Conservation (phyloP, 2,797 vertebrate genomes). For the Spheniscus humboldti region DNA sequence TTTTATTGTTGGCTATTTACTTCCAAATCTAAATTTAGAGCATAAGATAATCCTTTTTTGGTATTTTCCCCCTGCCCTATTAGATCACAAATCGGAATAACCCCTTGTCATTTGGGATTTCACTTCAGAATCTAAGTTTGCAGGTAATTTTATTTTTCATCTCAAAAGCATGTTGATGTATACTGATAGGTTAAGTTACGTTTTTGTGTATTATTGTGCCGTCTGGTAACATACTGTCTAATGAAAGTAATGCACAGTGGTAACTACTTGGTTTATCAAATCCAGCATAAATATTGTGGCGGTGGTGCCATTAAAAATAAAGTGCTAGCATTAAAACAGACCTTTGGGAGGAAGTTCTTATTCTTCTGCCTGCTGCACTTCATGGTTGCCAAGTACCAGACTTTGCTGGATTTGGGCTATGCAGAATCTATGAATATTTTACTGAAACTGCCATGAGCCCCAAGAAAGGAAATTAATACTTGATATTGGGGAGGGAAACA, state of each 20-base stretch:
- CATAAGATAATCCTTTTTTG: neutral
- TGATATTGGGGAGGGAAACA: neutral
- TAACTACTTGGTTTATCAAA: neutral
- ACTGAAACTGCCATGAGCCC: neutral
- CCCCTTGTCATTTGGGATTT: constrained; percentile 93
- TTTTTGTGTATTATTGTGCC: neutral
- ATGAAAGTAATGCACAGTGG: neutral
- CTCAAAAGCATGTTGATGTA: neutral
- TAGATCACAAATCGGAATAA: constrained; percentile 90
- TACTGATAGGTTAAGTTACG: neutral
- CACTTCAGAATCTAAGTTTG: constrained; percentile 95
- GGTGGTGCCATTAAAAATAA: neutral
- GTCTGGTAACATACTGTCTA: neutral
- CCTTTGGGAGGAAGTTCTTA: neutral
- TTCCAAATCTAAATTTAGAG: neutral
- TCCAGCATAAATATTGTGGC: neutral
- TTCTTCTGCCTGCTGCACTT: neutral
- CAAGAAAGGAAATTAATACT: neutral
- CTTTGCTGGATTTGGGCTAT: neutral
- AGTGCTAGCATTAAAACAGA: neutral
- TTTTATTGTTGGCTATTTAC: neutral
- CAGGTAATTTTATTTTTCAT: constrained; percentile 79
- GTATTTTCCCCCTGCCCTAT: neutral
- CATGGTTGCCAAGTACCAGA: neutral
- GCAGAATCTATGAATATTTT: neutral